These are phyloP conservation scores for Sarcophaga subvicina DNA, from an alignment of 2,888 invertebrate genomes.

Conservation along the genomic window DNA sequence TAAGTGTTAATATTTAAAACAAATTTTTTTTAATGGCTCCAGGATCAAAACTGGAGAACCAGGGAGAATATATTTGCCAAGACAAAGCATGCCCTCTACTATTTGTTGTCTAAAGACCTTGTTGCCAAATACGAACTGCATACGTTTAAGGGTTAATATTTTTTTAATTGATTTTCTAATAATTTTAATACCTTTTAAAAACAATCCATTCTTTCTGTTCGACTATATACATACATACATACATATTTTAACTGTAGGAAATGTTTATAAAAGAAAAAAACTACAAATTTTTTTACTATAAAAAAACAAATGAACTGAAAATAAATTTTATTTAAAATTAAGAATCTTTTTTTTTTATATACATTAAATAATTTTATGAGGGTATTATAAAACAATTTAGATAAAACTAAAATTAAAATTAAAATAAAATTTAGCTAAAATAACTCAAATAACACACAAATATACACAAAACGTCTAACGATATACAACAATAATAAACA, in stretches of 20 bases:
- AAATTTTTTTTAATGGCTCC: too few relatives aligned
- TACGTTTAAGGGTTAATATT: too few relatives aligned
- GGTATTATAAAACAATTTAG: constrained; percentile 4
- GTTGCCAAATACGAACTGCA: too few relatives aligned
- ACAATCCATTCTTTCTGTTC: too few relatives aligned
- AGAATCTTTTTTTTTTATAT: neutral
- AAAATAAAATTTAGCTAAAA: constrained; percentile 55
- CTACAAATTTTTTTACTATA: too few relatives aligned
- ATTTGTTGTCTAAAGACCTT: too few relatives aligned
- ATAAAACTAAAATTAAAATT: constrained; percentile 33
- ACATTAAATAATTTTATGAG: constrained; percentile 15
- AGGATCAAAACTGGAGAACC: too few relatives aligned
- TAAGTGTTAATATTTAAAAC: too few relatives aligned
- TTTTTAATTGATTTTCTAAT: too few relatives aligned
- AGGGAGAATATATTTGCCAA: too few relatives aligned
- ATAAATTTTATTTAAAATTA: constrained; percentile 28
- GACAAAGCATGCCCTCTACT: too few relatives aligned
- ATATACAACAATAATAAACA: constrained; percentile 23
- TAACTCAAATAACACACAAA: constrained; percentile 10
- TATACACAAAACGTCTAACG: constrained; percentile 41
- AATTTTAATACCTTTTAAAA: too few relatives aligned
- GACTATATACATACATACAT: neutral
- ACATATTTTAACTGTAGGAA: neutral
- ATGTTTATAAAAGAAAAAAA: neutral
- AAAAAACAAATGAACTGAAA: constrained; percentile 44